Conservation (phyloP, 1,140 invertebrate genomes). For the Maconellicoccus hirsutus region DNA sequence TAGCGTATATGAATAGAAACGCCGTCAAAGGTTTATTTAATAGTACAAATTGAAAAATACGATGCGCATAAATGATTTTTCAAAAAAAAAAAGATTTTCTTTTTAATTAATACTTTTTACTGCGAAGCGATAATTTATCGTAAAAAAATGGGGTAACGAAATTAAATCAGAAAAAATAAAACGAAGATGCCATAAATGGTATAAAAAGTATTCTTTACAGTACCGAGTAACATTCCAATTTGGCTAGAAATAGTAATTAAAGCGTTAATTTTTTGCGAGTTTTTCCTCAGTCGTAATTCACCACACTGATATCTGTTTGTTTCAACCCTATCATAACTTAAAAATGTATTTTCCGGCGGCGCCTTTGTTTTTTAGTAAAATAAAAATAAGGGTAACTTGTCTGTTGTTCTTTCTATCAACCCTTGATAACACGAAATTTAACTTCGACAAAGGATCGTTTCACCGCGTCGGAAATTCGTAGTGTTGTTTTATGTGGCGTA, state of each 20-base stretch:
- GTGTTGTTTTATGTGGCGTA: too few species aligned
- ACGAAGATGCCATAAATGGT: conserved; percentile 6
- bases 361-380: conserved; percentile 14
- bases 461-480: background rate
- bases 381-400: conserved; percentile 15
- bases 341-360: conserved; percentile 11
- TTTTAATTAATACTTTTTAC: background rate
- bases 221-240: conserved; percentile 3
- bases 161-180: background rate
- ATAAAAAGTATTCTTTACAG: background rate
- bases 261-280: conserved; percentile 19
- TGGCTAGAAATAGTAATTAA: conserved; percentile 20
- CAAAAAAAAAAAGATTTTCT: background rate
- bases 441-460: conserved; percentile 7
- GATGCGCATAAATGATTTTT: too few species aligned
- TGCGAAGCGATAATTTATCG: background rate
- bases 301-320: background rate
- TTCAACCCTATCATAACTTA: conserved; percentile 11
- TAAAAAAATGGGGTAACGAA: background rate
- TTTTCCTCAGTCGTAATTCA: conserved; percentile 12
- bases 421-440: conserved; percentile 8
- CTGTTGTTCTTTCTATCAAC: conserved; percentile 11
- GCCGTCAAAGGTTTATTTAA: too few species aligned
- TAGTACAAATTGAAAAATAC: too few species aligned
- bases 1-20: too few species aligned